A percentile compares a stretch with the other conserved stretches of the same genome.
phyloP scores from a whole-genome alignment of 2,888 invertebrate genomes.

The Heliconius hortense region DNA sequence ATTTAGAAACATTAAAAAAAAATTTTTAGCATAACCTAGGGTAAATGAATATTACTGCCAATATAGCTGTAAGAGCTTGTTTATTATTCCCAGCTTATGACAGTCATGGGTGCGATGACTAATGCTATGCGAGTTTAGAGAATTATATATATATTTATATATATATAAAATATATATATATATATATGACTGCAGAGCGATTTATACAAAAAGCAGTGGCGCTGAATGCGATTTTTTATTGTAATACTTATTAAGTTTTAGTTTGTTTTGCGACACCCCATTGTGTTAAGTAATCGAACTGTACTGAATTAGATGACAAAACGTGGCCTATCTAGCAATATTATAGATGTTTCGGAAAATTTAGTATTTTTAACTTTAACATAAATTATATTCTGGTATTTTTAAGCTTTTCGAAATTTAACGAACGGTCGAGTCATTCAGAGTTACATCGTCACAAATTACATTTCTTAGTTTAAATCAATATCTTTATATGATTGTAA shows the following conservation, averaged over 20 bases:
- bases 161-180: slow-evolving; percentile 36
- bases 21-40: slow-evolving; percentile 36
- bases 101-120: slow-evolving; percentile 45
- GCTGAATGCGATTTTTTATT: slow-evolving; percentile 35
- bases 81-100: slow-evolving; percentile 47
- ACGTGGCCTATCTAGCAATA: slow-evolving; percentile 17
- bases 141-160: slow-evolving; percentile 37
- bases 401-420: slow-evolving; percentile 5
- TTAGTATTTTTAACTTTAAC: neutral
- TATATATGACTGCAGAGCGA: slow-evolving; percentile 40
- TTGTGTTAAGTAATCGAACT: slow-evolving; percentile 12
- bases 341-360: slow-evolving; percentile 7
- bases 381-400: neutral
- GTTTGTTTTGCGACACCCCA: slow-evolving; percentile 13
- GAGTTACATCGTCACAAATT: slow-evolving; percentile 2
- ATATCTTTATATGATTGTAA: neutral
- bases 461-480: neutral
- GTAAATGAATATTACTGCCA: slow-evolving; percentile 58
- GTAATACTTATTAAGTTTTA: slow-evolving; percentile 19
- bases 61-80: slow-evolving; percentile 63
- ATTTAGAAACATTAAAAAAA: slow-evolving; percentile 34
- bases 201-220: slow-evolving; percentile 20
- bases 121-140: slow-evolving; percentile 47
- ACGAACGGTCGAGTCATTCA: neutral
- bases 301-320: slow-evolving; percentile 17